Base-by-base conservation (phyloP, 2,797 vertebrate genomes). In the Tauraco hartlaubi region DNA sequence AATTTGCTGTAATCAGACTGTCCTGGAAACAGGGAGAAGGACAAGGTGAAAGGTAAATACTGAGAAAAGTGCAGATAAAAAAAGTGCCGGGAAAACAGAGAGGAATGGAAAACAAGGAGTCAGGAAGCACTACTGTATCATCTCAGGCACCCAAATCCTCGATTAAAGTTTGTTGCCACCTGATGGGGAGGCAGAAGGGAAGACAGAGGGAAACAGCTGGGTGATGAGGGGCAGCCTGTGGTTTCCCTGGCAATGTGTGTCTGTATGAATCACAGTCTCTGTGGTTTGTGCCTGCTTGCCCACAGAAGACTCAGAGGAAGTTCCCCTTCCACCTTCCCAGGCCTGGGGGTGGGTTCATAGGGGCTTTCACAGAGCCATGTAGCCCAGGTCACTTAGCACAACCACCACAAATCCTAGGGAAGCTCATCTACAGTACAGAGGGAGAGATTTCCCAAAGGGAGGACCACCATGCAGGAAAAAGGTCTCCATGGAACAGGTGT, bases 71-170 rank as follows among this genome's bases (percentile, higher is more conserved):
- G 11, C 26, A 72, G 46, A 33, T 49, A 63, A 91, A 87, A 80
- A 92, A 76, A 59, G 26, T 77, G 28, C 86, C 92, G 85, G 71
- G 41, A 67, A 86, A 85, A 77, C 28, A 12, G 54, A 81, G 48
- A 71, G 62, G 44, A 83, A 74, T 79, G 73, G 82, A 89, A 88
- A 90, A 49, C 83, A 96, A 43, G 88, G 93, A 92, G 85, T 84
- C 52, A 79, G 59, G 88, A 85, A 55, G 12, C n/a, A 49, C 25
- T 52, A 21, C 33, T 77, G 8, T 46, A 25, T 64, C 35, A 63
- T 71, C 48, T 64, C 26, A 49, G 56, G 41, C 21, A 55, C 12
- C 15, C 23, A 74, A 37, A 48, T 37, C 59, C 26, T 33, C 74
- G 11, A 33, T 59, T 52, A 35, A 69, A 52, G 15, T 20, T 49